Conservation (phyloP, 2,888 invertebrate species). For the Aplocera efformata region DNA sequence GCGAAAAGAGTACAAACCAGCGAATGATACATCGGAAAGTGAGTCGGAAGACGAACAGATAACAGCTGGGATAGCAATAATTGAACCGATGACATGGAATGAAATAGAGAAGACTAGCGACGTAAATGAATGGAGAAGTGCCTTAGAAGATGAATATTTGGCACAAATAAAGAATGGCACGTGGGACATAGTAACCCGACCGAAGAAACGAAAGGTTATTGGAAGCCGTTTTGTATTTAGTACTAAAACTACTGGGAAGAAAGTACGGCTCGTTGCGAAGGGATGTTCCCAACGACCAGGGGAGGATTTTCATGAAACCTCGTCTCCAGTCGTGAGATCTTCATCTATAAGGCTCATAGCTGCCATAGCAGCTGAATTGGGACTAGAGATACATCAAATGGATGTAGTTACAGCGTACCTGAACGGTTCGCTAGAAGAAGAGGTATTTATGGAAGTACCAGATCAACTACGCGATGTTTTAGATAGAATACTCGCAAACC, state of each 20-base stretch:
- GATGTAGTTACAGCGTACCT: constrained; percentile 9
- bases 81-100: no score
- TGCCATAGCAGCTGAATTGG: not conserved
- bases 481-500: no score
- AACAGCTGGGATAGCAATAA: no score
- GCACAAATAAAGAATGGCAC: not conserved
- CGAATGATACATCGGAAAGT: no score
- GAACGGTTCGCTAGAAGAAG: constrained; percentile 3
- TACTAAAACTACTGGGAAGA: not conserved
- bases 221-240: not conserved
- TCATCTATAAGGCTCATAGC: not conserved
- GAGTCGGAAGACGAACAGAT: no score
- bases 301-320: constrained; percentile 6
- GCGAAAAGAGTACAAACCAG: no score
- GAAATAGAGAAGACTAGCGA: no score
- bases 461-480: no score
- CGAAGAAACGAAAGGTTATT: not conserved
- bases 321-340: not conserved
- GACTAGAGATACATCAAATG: constrained; percentile 1
- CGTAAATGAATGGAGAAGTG: not conserved
- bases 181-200: not conserved
- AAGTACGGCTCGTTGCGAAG: constrained; percentile 3
- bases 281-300: constrained; percentile 3
- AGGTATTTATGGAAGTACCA: constrained; percentile 1
- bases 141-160: not conserved